Conservation (phyloP, 2,113 vertebrate species). For the Dunckerocampus dactyliophorus region DNA sequence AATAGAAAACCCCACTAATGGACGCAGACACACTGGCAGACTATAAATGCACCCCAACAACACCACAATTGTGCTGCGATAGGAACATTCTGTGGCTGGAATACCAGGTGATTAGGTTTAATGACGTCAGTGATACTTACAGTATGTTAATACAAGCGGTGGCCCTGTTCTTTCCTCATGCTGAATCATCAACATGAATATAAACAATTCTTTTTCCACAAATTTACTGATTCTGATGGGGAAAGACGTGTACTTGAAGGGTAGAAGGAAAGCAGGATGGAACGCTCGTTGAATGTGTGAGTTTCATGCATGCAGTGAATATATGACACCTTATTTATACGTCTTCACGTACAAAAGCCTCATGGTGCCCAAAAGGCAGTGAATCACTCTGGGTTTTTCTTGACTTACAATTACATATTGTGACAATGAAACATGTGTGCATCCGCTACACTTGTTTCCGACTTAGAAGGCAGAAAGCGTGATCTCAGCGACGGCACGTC, state of each 20-base stretch:
- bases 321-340: not conserved
- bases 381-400: not conserved
- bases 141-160: not conserved
- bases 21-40: too few species aligned
- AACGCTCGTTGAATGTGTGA: not conserved
- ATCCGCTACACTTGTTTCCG: not conserved
- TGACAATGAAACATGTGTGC: not conserved
- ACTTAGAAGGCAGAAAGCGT: not conserved
- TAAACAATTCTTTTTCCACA: conserved; percentile 4
- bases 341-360: not conserved
- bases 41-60: too few species aligned
- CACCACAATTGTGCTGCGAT: too few species aligned
- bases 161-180: conserved; percentile 34
- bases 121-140: conserved; percentile 36
- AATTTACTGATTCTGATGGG: too few species aligned
- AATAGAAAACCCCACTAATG: too few species aligned
- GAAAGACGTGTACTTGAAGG: not conserved
- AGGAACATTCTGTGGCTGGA: conserved; percentile 34
- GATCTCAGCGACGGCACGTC: not conserved
- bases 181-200: conserved; percentile 28
- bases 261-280: not conserved
- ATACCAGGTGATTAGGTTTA: conserved; percentile 39
- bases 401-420: not conserved
- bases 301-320: not conserved
- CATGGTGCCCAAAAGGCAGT: not conserved